Evolutionary conservation across 2,888 invertebrate genomes (phyloP).

Genomic region (Dicycla oo): DNA sequence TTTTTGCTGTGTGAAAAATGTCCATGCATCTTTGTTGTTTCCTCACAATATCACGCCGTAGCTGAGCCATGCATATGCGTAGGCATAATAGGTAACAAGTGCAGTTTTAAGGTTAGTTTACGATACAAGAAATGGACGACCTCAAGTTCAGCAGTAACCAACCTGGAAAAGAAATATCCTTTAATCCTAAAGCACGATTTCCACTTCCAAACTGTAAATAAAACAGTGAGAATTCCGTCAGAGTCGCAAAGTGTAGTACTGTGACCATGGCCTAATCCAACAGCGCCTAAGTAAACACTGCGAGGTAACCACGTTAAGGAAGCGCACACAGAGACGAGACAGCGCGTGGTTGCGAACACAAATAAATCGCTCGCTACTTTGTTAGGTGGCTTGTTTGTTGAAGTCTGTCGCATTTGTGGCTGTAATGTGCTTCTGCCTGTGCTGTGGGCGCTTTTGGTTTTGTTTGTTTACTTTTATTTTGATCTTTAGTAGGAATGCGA

Average conservation of each 20-base stretch:
- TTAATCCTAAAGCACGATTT: neutral
- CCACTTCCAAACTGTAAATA: constrained; percentile 11
- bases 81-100: too few relatives aligned
- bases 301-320: constrained; percentile 29
- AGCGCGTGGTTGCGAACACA: constrained; percentile 34
- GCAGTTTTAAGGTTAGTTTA: too few relatives aligned
- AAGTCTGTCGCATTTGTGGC: neutral
- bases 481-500: neutral
- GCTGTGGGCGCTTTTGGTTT: neutral
- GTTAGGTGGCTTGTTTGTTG: constrained; percentile 32
- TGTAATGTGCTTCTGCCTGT: neutral
- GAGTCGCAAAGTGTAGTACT: constrained; percentile 32
- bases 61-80: too few relatives aligned
- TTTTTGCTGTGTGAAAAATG: too few relatives aligned
- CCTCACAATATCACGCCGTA: too few relatives aligned
- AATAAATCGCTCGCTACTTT: constrained; percentile 49
- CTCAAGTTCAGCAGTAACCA: neutral
- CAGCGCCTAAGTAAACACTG: constrained; percentile 44
- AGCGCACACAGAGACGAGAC: constrained; percentile 21
- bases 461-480: neutral
- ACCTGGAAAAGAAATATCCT: neutral
- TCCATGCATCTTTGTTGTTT: too few relatives aligned
- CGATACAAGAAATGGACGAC: neutral
- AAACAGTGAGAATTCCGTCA: neutral
- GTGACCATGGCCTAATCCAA: constrained; percentile 50